Conservation (phyloP, 2,888 invertebrate genomes). For the Cyaniris semiargus region DNA sequence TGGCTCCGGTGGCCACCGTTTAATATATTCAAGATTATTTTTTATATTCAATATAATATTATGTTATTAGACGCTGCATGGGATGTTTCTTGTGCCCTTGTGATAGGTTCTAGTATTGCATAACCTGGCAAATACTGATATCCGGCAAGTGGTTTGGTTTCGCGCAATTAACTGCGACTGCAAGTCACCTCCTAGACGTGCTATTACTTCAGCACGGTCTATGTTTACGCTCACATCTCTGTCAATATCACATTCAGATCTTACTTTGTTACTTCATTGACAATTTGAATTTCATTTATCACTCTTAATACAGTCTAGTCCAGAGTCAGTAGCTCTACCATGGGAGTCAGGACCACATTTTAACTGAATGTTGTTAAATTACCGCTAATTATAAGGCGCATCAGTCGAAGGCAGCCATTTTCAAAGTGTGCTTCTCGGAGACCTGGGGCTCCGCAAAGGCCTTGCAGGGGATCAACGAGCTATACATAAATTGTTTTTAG, state of each 20-base stretch:
- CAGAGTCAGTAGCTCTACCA: no score
- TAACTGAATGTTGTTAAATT: no score
- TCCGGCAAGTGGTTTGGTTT: constrained; percentile 35
- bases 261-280: neutral
- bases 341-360: no score
- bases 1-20: constrained; percentile 34
- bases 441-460: no score
- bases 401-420: no score
- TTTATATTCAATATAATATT: constrained; percentile 42
- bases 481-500: no score
- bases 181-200: constrained; percentile 32
- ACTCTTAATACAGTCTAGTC: no score
- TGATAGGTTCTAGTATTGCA: constrained; percentile 21
- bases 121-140: constrained; percentile 33
- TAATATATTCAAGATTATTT: constrained; percentile 49
- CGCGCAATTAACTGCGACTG: constrained; percentile 27
- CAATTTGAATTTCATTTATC: neutral
- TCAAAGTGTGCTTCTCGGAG: no score
- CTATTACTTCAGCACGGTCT: constrained; percentile 8
- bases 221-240: constrained; percentile 12
- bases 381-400: no score
- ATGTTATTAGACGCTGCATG: constrained; percentile 31
- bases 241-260: neutral
- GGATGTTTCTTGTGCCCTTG: constrained; percentile 22
- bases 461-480: no score